Percentiles rank a stretch among this genome's conserved stretches.
phyloP scores from a whole-genome alignment of 2,113 vertebrate species.

The Chinchilla lanigera region DNA sequence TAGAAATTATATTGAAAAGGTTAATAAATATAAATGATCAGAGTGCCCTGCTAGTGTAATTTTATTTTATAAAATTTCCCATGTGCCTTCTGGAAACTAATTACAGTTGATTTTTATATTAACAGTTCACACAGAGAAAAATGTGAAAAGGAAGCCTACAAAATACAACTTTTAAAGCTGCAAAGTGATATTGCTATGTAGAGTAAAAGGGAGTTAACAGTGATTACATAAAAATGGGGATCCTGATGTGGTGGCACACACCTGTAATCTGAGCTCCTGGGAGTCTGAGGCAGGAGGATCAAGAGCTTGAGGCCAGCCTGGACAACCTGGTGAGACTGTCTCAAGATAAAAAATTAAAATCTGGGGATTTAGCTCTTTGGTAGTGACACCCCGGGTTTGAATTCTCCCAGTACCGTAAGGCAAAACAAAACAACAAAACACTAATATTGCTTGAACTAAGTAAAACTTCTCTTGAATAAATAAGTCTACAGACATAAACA shows the following conservation, averaged over 20 bases:
- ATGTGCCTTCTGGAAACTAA: neutral
- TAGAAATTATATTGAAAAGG: neutral
- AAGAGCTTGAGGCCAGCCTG: neutral
- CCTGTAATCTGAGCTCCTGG: neutral
- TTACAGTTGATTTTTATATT: neutral
- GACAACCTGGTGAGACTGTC: neutral
- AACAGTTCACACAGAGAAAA: neutral
- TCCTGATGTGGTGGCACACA: neutral
- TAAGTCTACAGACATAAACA: neutral
- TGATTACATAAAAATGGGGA: neutral
- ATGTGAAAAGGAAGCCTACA: neutral
- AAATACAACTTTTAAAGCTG: neutral
- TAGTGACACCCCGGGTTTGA: neutral
- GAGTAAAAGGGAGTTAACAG: neutral
- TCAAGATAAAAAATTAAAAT: neutral
- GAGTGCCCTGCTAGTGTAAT: neutral
- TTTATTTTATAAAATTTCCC: conserved; percentile 19
- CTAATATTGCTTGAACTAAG: neutral
- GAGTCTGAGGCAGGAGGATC: neutral
- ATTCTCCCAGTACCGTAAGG: neutral
- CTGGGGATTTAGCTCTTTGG: neutral
- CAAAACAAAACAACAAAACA: neutral
- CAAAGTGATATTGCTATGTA: neutral
- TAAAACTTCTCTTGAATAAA: neutral
- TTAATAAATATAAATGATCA: neutral